phyloP scores from a whole-genome alignment of 2,797 vertebrate genomes.

The Enteromius viviparus region DNA sequence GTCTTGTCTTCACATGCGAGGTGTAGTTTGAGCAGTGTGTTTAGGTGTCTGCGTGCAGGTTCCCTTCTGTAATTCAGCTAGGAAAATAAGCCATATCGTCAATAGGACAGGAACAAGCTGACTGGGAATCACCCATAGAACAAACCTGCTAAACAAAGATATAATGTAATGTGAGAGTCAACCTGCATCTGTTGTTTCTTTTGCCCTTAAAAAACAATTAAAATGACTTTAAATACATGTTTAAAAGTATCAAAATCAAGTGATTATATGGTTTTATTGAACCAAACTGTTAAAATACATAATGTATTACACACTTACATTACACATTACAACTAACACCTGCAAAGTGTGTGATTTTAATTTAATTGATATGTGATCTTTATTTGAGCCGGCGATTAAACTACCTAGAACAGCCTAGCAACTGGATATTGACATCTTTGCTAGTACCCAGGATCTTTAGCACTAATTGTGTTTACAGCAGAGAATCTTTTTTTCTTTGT shows the following conservation, averaged over 20 bases:
- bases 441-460: not conserved
- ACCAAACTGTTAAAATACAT: not conserved
- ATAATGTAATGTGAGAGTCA: slow-evolving; percentile 34
- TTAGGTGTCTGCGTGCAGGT: slow-evolving; percentile 54
- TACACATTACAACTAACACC: not conserved
- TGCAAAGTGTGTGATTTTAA: not conserved
- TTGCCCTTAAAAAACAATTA: not conserved
- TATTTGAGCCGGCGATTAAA: no score
- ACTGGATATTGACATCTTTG: not conserved
- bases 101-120: slow-evolving; percentile 58
- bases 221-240: not conserved
- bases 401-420: not conserved
- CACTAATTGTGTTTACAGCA: not conserved
- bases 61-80: slow-evolving; percentile 59
- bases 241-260: not conserved
- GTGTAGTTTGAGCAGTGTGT: slow-evolving; percentile 30
- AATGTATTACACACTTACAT: not conserved
- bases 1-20: slow-evolving; percentile 16
- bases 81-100: slow-evolving; percentile 67
- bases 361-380: no score
- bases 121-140: slow-evolving; percentile 43
- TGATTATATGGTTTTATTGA: not conserved
- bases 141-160: not conserved
- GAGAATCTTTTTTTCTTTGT: not conserved
- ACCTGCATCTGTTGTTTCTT: slow-evolving; percentile 34